Base-by-base conservation (phyloP, 2,113 vertebrate genomes). In the Nerophis ophidion region DNA sequence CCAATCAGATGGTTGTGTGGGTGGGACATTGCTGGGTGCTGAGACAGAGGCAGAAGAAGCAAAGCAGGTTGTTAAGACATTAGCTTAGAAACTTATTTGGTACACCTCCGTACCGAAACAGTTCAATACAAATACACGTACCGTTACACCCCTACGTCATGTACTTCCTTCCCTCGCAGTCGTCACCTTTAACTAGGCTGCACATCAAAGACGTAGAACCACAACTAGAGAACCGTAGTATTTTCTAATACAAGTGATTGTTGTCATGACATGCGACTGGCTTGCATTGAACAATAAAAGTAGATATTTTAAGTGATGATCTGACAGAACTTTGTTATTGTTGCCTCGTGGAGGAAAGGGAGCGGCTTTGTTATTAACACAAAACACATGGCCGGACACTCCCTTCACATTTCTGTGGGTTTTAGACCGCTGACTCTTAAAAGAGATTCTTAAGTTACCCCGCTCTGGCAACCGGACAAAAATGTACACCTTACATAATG, bases 201-300 rank as follows among this genome's bases (percentile, higher is more conserved):
- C 63, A 59, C 71, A 66, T 61, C 5, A 52, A 49, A 57, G 46
- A 40, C 54, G 57, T 69, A 54, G 10, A 19, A 47, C 42, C 40
- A 58, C 58, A 65, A 62, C 44, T 57, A 63, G 54, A 66, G 15
- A 68, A 70, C 60, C 14, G 7, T 64, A 42, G 10, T 64, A 59
- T 68, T 71, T 73, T 71, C 5, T 12, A 8, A 42, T 81, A 66
- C 70, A 75, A 45, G 8, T 57, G 44, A 69, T 59, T 76, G 74
- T 82, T 80, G 80, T 85, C 68, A 81, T 87, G 75, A 85, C 74
- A 78, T 89, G 85, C 79, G 70, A 88, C 85, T 83, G 80, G 86
- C 44, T 88, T 88, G 85, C 84, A 77, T 80, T 19, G 74, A 86
- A 86, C 75, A 80, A 73, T 74, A 87, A 80, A 87, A 87, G 85